Percentiles rank a stretch among this genome's conserved stretches.
Conservation (phyloP, 2,113 vertebrate species). For the Gasterosteus nipponicus region DNA sequence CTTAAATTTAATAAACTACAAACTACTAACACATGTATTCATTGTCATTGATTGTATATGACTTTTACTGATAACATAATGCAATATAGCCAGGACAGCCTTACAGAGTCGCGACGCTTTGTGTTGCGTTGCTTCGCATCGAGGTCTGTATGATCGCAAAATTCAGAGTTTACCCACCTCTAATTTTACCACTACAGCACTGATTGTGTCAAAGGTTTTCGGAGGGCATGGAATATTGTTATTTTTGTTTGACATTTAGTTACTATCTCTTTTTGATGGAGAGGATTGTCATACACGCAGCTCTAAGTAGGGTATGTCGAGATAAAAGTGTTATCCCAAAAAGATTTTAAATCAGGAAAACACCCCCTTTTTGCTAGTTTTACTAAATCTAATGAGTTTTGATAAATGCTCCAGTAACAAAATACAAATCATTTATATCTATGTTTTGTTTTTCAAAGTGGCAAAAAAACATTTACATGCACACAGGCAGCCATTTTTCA, state of each 20-base stretch:
- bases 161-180: no score
- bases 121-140: no score
- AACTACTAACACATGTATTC: no score
- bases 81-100: no score
- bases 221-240: constrained; percentile 30
- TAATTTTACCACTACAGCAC: no score
- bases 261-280: constrained; percentile 27
- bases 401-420: background rate
- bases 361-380: background rate
- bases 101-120: no score
- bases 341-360: background rate
- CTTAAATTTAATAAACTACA: no score
- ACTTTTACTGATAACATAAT: no score
- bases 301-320: background rate
- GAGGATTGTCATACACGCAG: background rate
- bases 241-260: constrained; percentile 11
- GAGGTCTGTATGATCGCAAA: no score
- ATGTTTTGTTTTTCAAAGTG: background rate
- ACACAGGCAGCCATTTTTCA: background rate
- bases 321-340: constrained; percentile 29
- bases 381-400: background rate
- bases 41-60: no score
- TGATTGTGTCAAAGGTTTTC: constrained; percentile 17
- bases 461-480: background rate
- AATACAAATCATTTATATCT: background rate